A percentile compares a stretch with the other conserved stretches of the same genome.
phyloP scores from a whole-genome alignment of 1,140 invertebrate genomes.

The Wasmannia auropunctata region DNA sequence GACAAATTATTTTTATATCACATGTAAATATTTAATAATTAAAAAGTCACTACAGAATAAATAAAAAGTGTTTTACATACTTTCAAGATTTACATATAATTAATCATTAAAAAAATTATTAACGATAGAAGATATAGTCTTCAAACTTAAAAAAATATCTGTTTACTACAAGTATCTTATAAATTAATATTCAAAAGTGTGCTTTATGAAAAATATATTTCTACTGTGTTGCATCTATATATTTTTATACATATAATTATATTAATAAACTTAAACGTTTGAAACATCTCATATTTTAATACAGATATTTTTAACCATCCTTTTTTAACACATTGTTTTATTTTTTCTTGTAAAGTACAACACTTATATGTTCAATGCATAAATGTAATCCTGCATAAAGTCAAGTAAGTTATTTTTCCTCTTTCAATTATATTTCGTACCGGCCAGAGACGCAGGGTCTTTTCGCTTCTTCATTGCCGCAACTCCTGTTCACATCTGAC shows the following conservation, averaged over 20 bases:
- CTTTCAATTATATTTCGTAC: too few species aligned
- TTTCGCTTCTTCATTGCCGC: too few species aligned
- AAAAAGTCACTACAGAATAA: slow-evolving; percentile 13
- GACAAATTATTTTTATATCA: neutral
- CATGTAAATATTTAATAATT: slow-evolving; percentile 39
- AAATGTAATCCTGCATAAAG: too few species aligned
- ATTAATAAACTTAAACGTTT: slow-evolving; percentile 8
- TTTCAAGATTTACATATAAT: slow-evolving; percentile 18
- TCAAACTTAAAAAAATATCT: neutral
- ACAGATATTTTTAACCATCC: neutral
- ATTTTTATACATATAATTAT: slow-evolving; percentile 38
- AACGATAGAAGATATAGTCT: neutral
- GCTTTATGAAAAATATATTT: neutral
- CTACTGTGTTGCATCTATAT: neutral
- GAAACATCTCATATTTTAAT: neutral
- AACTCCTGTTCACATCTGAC: too few species aligned
- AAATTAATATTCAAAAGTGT: slow-evolving; percentile 21
- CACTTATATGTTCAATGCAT: neutral
- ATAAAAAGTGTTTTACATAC: slow-evolving; percentile 23
- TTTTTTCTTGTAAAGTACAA: neutral
- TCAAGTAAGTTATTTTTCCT: too few species aligned
- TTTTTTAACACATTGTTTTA: slow-evolving; percentile 1
- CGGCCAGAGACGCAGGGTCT: too few species aligned
- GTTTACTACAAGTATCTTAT: neutral
- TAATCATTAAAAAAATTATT: neutral